Evolutionary conservation across 2,113 vertebrate genomes (phyloP), one percentile per base, ranked within the genome.

Genomic region (Oceanodroma tethys): DNA sequence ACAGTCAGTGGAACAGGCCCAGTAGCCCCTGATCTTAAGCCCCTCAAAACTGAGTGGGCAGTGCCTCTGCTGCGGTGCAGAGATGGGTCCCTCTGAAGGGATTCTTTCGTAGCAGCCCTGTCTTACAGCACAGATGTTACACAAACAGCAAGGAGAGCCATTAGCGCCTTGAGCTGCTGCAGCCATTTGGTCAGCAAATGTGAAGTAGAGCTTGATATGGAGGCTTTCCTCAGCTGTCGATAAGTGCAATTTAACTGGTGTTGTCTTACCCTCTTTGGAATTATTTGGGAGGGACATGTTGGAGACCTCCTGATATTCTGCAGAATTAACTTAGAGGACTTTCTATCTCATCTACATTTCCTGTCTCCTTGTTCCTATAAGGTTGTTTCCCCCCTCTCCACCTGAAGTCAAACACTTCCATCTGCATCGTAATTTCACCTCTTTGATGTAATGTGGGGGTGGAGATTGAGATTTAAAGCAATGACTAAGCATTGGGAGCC

Each of bases 381-480:
- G 56, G 68, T 84, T 71, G 10, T 91, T 45, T 29, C 30, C 50
- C 32, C 13, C 5, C 25, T 59, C 92, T 43, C 81, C 73, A 96
- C 93, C 90, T 81, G 67, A 65, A 86, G 53, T 66, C 92, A 23
- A 23, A 88, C 21, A 65, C 45, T 85, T 91, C 86, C 47, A 43
- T 93, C 90, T 83, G 93, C 93, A 93, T 94, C 94, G 67, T 7
- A 21, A 32, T 34, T 94, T 93, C 67, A 8, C 82, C 48, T 52
- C 81, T 92, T 75, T 73, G 75, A 58, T 90, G 92, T 88, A 56
- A 43, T 52, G 86, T 70, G 96, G 94, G 92, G 93, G 96, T 86
- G 94, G 96, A 86, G 95, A 93, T 83, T 1, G 25, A 79, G 92
- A 38, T 79, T 70, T 62, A 53, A 55, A 82, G 96, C 85, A 18